Evolutionary conservation across 2,888 invertebrate genomes (phyloP), one percentile per base, ranked within the genome.

Genomic region (Oscheius sp.): DNA sequence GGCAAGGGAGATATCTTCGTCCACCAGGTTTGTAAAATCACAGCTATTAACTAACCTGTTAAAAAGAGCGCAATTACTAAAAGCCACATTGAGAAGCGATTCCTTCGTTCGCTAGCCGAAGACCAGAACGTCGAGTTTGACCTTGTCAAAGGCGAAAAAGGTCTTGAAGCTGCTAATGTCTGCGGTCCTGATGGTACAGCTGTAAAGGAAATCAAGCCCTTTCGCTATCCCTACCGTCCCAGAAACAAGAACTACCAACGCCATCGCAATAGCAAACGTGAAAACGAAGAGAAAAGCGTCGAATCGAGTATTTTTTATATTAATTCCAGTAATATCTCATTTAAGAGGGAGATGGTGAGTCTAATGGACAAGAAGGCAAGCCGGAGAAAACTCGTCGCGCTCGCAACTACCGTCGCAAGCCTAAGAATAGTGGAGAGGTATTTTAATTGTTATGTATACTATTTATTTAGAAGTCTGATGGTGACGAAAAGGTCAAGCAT

Each of bases 161-260:
- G 97, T 84, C 95, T 93, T 87, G 97, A 97, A 89, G 97, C 97
- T 82, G 93, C 76, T 6, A 79, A 79, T 53, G 96, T 97, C 77
- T 96, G 96, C 81, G 96, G 96, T 70, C 95, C 96, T 74, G 92
- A 92, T 75, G 96, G 96, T 75, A 93, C 92, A 87, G 92, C 94
- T 53, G 96, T 90, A 15, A 93, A 94, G 87, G 96, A 96, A 65
- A 25, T 25, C 12, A 20, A 20, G 3, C 4, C 17, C 10, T 25
- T 12, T 20, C 23, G 8, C 12, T 17, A 17, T 17, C 5, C n/a
- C 15, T 42, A 6, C 42, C 15, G 42, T 4, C 42, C 42, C 42
- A 42, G 42, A 42, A 6, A 42, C 42, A n/a, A n/a, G n/a, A n/a
- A n/a, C n/a, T n/a, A n/a, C n/a, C n/a, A n/a, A n/a, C 5, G 42